Evolutionary conservation across 1,140 invertebrate genomes (phyloP).

Genomic region (Andrena cerasifolii): DNA sequence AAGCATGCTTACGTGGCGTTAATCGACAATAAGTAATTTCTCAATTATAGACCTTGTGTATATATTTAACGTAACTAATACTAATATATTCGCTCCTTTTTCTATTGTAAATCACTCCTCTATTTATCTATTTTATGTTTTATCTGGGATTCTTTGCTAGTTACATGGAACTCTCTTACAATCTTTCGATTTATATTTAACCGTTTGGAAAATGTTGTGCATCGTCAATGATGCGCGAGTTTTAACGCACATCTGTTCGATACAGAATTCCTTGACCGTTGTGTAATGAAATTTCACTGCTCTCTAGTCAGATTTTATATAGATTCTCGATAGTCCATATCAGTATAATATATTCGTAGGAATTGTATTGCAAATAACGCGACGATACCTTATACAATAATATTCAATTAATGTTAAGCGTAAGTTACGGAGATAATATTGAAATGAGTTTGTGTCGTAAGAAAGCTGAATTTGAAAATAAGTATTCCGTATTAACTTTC

Average conservation of each 20-base stretch:
- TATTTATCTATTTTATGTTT: slow-evolving; percentile 2
- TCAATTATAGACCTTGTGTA: neutral
- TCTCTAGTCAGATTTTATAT: slow-evolving; percentile 36
- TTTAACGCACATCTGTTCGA: slow-evolving; percentile 14
- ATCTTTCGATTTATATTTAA: slow-evolving; percentile 5
- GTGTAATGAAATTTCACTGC: slow-evolving; percentile 8
- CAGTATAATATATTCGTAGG: slow-evolving; percentile 10
- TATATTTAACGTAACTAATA: neutral
- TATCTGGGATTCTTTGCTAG: neutral
- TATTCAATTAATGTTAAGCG: slow-evolving; percentile 19
- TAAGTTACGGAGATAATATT: slow-evolving; percentile 26
- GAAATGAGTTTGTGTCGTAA: slow-evolving; percentile 18
- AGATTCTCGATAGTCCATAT: neutral
- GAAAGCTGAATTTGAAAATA: slow-evolving; percentile 1
- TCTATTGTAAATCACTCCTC: slow-evolving; percentile 4
- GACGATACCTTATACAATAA: slow-evolving; percentile 10
- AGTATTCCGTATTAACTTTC: slow-evolving; percentile 8
- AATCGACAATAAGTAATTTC: slow-evolving; percentile 19
- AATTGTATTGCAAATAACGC: slow-evolving; percentile 33
- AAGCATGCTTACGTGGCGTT: slow-evolving; percentile 6
- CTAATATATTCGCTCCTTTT: slow-evolving; percentile 3
- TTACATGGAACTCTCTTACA: neutral
- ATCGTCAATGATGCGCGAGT: neutral
- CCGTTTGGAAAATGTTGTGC: slow-evolving; percentile 10
- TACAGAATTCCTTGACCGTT: neutral